Conservation (phyloP, 2,113 vertebrate species). For the Siniperca chuatsi region DNA sequence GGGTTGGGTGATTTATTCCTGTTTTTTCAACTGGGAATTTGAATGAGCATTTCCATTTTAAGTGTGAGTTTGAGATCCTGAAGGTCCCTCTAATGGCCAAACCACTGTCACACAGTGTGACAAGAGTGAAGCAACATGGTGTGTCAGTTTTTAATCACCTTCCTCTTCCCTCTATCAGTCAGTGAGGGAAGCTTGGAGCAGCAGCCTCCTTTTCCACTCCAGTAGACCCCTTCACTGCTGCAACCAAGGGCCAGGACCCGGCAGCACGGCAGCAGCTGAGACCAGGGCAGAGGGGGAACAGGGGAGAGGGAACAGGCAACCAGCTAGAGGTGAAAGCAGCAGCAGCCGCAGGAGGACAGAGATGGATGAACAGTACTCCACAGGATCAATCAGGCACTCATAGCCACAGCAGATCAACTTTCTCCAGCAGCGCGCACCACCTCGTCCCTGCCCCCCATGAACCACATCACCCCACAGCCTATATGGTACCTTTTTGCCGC, state of each 20-base stretch:
- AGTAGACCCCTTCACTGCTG: slow-evolving; percentile 59
- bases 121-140: slow-evolving; percentile 47
- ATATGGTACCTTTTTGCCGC: slow-evolving; percentile 19
- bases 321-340: slow-evolving; percentile 62
- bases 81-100: slow-evolving; percentile 37
- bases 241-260: slow-evolving; percentile 49
- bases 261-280: slow-evolving; percentile 57
- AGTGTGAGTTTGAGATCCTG: slow-evolving; percentile 2
- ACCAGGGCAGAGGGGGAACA: slow-evolving; percentile 26
- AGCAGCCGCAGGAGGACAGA: slow-evolving; percentile 56
- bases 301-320: slow-evolving; percentile 24
- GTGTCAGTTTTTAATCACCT: slow-evolving; percentile 68
- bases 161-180: slow-evolving; percentile 28
- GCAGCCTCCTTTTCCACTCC: slow-evolving; percentile 68
- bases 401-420: slow-evolving; percentile 77
- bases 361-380: slow-evolving; percentile 74
- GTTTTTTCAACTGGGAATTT: slow-evolving; percentile 6
- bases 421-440: slow-evolving; percentile 54
- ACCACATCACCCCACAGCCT: slow-evolving; percentile 28
- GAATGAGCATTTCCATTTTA: slow-evolving; percentile 18
- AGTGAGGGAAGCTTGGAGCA: slow-evolving; percentile 25
- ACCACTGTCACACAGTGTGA: slow-evolving; percentile 41
- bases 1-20: neutral
- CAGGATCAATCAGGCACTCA: slow-evolving; percentile 76
- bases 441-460: slow-evolving; percentile 29